These are phyloP conservation scores for Polyploca ridens DNA, from an alignment of 2,888 invertebrate genomes.

Conservation along the genomic window DNA sequence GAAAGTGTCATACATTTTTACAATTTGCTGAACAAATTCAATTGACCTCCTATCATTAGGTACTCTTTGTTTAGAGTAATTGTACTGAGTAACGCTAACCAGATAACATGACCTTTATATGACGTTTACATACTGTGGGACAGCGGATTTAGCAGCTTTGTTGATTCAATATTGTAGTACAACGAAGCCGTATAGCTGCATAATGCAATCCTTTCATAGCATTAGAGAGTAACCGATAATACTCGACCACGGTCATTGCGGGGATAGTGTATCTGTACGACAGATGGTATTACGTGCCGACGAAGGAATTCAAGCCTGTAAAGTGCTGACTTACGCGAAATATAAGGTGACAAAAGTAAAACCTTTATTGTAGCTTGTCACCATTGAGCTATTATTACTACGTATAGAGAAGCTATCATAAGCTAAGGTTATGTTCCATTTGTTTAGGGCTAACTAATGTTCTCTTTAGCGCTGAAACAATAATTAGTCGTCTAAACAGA, in stretches of 20 bases:
- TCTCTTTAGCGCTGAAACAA: too few species aligned
- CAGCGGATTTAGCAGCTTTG: constrained; percentile 46
- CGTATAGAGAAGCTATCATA: too few species aligned
- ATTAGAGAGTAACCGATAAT: constrained; percentile 59
- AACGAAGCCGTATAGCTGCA: constrained; percentile 59
- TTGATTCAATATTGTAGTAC: constrained; percentile 60
- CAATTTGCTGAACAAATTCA: constrained; percentile 37
- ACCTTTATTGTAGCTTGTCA: neutral
- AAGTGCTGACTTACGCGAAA: constrained; percentile 55
- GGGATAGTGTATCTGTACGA: constrained; percentile 30
- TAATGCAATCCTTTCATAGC: constrained; percentile 70
- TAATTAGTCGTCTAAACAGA: too few species aligned
- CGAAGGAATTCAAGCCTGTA: constrained; percentile 53
- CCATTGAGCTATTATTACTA: too few species aligned
- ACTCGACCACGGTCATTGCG: constrained; percentile 54
- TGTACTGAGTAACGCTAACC: constrained; percentile 6
- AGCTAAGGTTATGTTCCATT: too few species aligned
- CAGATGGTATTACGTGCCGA: constrained; percentile 45
- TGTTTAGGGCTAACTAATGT: too few species aligned
- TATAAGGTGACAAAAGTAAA: constrained; percentile 12
- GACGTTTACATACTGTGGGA: constrained; percentile 41
- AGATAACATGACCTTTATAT: constrained; percentile 29
- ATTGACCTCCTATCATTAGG: neutral
- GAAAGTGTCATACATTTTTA: constrained; percentile 56
- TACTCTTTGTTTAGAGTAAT: neutral